Base-by-base conservation (phyloP, 2,797 vertebrate genomes). In the Peromyscus aztecus region DNA sequence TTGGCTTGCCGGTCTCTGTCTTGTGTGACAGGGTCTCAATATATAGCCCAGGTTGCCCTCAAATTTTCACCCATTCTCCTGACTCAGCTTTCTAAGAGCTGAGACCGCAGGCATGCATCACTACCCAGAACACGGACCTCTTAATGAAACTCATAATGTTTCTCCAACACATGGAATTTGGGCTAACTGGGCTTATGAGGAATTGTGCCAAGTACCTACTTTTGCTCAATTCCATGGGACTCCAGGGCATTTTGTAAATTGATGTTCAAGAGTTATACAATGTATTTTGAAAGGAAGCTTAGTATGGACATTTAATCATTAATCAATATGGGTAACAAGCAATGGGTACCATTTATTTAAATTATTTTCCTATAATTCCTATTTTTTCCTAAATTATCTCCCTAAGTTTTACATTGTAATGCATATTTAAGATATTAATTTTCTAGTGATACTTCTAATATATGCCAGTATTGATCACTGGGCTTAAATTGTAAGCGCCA, bases 401-500 rank as follows among this genome's bases (percentile, higher is more conserved):
- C 12, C 19, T 27, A 49, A 46, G 37, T 29, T 21, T 85, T 95
- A 78, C 43, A 40, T 82, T 67, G 0, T 40, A 91, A 92, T 55
- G 40, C 27, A 84, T 88, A 63, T 46, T 61, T 91, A 80, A 75
- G 40, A 52, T 93, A 31, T 65, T 94, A 40, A 85, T 86, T 95
- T 97, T 69, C 71, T 29, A 90, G 19, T 37, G 49, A 75, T 59
- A 97, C 19, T 87, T 77, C 46, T 89, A 69, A 91, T 91, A 80
- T 55, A 90, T 57, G 43, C 91, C 73, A 10, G 7, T 88, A 40
- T 76, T 63, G 52, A 92, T 83, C 34, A 16, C 2, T 63, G 57
- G n/a, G 77, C 55, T 73, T 90, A 89, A 90, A 96, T 78, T 55
- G 69, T 87, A 95, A 87, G 40, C 37, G 4, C 29, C 57, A 67